Evolutionary conservation across 2,797 vertebrate species (phyloP).

Genomic region (Erpetoichthys calabaricus): DNA sequence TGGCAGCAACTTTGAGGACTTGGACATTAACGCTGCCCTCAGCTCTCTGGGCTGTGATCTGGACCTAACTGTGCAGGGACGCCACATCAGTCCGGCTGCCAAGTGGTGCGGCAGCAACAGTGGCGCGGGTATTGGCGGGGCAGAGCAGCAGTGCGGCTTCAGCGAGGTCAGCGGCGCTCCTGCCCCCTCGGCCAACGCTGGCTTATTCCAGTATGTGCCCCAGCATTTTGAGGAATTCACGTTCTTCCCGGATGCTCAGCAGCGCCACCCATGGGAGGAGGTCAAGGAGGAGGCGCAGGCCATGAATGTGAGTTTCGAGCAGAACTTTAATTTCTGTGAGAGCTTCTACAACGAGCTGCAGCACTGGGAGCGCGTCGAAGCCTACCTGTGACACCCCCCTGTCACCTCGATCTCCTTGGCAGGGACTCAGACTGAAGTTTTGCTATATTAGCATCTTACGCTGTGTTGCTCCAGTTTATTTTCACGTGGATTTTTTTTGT

Average conservation of each 20-base stretch:
- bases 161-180: constrained; percentile 32
- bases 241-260: constrained; percentile 44
- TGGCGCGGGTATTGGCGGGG: constrained; percentile 17
- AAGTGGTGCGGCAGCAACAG: constrained; percentile 32
- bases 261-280: constrained; percentile 58
- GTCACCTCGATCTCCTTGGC: background rate
- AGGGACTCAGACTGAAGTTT: constrained; percentile 38
- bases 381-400: constrained; percentile 40
- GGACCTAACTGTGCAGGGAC: constrained; percentile 46
- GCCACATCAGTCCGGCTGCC: constrained; percentile 25
- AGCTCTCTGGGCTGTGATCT: constrained; percentile 59
- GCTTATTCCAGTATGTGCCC: background rate
- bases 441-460: constrained; percentile 59
- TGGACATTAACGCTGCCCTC: constrained; percentile 65
- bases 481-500: background rate
- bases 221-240: constrained; percentile 34
- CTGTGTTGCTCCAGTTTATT: constrained; percentile 5
- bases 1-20: constrained; percentile 66
- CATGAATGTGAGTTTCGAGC: constrained; percentile 51
- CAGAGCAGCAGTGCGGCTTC: constrained; percentile 43
- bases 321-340: constrained; percentile 52
- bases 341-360: constrained; percentile 63
- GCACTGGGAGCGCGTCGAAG: constrained; percentile 54
- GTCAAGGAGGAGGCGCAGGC: constrained; percentile 55
- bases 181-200: background rate